Base-by-base conservation (phyloP, 2,797 vertebrate genomes). In the Euphonia xanthogaster region DNA sequence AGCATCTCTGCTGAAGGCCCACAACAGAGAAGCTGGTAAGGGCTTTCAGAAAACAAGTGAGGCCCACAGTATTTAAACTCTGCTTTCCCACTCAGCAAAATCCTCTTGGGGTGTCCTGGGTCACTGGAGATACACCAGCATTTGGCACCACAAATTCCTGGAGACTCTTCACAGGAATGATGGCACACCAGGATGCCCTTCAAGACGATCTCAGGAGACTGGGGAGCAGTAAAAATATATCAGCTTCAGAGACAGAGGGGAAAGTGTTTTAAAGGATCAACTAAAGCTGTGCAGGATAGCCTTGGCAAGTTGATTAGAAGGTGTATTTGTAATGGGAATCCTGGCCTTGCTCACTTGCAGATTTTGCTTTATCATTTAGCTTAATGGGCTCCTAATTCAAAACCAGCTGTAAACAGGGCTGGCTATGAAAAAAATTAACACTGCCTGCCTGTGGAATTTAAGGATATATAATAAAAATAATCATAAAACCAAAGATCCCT, bases 341-440 rank as follows among this genome's bases (percentile, higher is more conserved):
- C 77, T 81, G 67, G 76, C 77, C 85, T 88, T 80, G 68, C 53
- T 94, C 88, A 63, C 79, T 91, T 24, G 10, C 70, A 70, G 82
- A 78, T 93, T 90, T 94, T 92, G 92, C 71, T 97, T 95, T 96
- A 96, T 96, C 89, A 81, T 96, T 96, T 95, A 91, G 79, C 85
- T 95, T 97, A 96, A 96, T 95, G 84, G 93, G 57, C 72, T 88
- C 86, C 68, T 93, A 95, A 97, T 94, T 96, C 86, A 96, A 92
- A 88, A 62, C 44, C 66, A 91, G 93, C 55, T 84, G 73, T 88
- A 93, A 95, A 86, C 80, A 88, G 77, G 39, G 33, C 65, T 77
- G 57, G 88, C 95, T 91, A 55, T 88, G 84, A 92, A 94, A 96
- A 93, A 88, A 91, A 94, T 66, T 68, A 96, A 79, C 83, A 86